Percentiles rank a stretch among this genome's conserved stretches.
These are phyloP conservation scores for Tortrix viridana DNA, from an alignment of 2,888 invertebrate species.

Conservation along the genomic window DNA sequence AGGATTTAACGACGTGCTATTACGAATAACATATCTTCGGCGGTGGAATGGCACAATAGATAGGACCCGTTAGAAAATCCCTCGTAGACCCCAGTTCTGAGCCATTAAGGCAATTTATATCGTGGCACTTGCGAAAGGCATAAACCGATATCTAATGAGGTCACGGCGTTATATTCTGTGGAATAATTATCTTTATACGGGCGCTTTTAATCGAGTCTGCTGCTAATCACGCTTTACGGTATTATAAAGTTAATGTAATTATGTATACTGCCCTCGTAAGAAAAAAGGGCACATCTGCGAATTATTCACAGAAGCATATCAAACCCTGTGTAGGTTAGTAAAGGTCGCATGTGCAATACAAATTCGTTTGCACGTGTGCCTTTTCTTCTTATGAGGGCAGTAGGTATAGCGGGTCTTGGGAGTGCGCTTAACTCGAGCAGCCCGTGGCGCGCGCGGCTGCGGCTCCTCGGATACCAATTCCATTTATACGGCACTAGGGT, in stretches of 20 bases:
- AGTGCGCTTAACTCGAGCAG: slow-evolving; percentile 62
- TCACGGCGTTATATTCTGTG: slow-evolving; percentile 52
- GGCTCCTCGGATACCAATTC: slow-evolving; percentile 2
- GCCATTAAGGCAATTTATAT: slow-evolving; percentile 48
- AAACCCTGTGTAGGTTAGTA: too few species aligned
- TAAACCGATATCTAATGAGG: slow-evolving; percentile 49
- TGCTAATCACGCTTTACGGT: slow-evolving; percentile 58
- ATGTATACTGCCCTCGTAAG: too few species aligned
- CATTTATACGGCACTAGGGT: too few species aligned
- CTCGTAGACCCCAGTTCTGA: slow-evolving; percentile 37
- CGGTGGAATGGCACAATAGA: slow-evolving; percentile 24
- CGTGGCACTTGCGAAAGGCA: slow-evolving; percentile 47
- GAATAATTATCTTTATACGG: slow-evolving; percentile 67
- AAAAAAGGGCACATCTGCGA: too few species aligned
- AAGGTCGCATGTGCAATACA: too few species aligned
- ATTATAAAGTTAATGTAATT: slow-evolving; percentile 65
- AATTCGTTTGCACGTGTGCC: too few species aligned
- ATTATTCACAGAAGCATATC: too few species aligned
- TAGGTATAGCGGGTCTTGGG: slow-evolving; percentile 59
- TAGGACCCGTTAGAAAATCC: slow-evolving; percentile 28
- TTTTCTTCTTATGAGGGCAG: too few species aligned
- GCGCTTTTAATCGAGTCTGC: slow-evolving; percentile 63
- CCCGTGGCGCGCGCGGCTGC: slow-evolving; percentile 37
- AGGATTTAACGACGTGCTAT: slow-evolving; percentile 36
- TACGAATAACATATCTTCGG: slow-evolving; percentile 36